These are phyloP conservation scores for Himalopsyche phryganea DNA, from an alignment of 1,140 invertebrate species.

Conservation along the genomic window DNA sequence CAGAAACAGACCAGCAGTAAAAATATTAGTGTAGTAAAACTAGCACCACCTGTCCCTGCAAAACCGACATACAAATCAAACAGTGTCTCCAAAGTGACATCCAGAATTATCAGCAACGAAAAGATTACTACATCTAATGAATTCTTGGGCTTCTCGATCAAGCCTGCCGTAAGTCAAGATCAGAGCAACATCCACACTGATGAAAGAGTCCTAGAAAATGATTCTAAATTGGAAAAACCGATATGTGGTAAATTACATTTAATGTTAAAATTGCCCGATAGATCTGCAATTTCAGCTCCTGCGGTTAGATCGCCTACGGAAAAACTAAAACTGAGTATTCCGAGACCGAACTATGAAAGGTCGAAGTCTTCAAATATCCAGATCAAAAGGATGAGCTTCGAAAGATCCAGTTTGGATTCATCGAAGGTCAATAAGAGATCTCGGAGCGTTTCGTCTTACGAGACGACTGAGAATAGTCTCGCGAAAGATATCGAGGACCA, in stretches of 20 bases:
- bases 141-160: not conserved
- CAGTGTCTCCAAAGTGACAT: conserved; percentile 2
- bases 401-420: conserved; percentile 50
- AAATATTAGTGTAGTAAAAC: not conserved
- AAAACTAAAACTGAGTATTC: conserved; percentile 20
- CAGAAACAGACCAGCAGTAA: not conserved
- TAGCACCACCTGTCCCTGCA: conserved; percentile 10
- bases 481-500: conserved; percentile 30
- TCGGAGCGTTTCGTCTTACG: conserved; percentile 33
- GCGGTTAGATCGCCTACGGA: conserved; percentile 13
- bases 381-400: conserved; percentile 48
- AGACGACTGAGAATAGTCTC: conserved; percentile 15
- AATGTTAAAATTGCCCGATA: conserved; percentile 9
- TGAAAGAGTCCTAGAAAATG: not conserved
- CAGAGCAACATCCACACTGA: not conserved
- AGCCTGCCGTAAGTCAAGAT: not conserved
- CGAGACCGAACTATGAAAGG: conserved; percentile 19
- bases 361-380: conserved; percentile 41
- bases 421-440: conserved; percentile 39
- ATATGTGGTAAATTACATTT: conserved; percentile 15
- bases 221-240: not conserved
- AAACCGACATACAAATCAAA: conserved; percentile 9
- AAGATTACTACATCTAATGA: not conserved
- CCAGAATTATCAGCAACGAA: not conserved
- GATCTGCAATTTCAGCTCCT: conserved; percentile 10